These are phyloP conservation scores for Polyploca ridens DNA, from an alignment of 2,888 invertebrate species.

Conservation along the genomic window DNA sequence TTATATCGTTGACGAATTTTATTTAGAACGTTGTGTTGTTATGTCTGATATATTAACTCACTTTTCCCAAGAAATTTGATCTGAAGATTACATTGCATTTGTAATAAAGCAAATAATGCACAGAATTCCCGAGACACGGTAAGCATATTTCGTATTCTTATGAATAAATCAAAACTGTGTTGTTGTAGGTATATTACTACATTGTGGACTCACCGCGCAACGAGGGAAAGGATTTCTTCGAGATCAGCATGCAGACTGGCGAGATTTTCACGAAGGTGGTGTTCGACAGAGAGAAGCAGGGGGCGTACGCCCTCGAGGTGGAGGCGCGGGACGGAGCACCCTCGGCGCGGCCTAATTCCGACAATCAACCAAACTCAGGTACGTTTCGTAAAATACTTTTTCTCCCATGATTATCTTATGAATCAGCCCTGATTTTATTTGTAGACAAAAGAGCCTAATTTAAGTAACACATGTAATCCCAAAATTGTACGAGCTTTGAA, in stretches of 20 bases:
- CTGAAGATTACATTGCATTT: background rate
- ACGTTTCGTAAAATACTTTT: conserved; percentile 31
- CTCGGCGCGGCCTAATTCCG: conserved; percentile 97
- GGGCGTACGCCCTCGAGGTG: conserved; percentile 98
- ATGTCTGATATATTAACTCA: background rate
- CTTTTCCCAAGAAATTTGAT: background rate
- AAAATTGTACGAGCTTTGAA: background rate
- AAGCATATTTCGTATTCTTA: conserved; percentile 5
- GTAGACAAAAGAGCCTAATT: background rate
- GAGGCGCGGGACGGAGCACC: conserved; percentile 98
- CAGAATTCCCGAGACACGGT: conserved; percentile 4
- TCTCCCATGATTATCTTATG: background rate
- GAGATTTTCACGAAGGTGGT: conserved; percentile 97
- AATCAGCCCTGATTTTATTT: background rate
- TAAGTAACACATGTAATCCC: background rate
- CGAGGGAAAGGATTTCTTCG: conserved; percentile 97
- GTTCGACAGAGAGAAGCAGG: conserved; percentile 99
- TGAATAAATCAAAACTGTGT: conserved; percentile 16
- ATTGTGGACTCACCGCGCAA: conserved; percentile 96
- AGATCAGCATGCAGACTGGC: conserved; percentile 97
- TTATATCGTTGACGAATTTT: conserved; percentile 17
- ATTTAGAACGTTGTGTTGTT: background rate
- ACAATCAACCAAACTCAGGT: conserved; percentile 98
- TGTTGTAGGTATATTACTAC: conserved; percentile 93
- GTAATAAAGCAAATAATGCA: background rate